phyloP scores from a whole-genome alignment of 1,140 invertebrate genomes.

The Holcopasites calliopsidis region DNA sequence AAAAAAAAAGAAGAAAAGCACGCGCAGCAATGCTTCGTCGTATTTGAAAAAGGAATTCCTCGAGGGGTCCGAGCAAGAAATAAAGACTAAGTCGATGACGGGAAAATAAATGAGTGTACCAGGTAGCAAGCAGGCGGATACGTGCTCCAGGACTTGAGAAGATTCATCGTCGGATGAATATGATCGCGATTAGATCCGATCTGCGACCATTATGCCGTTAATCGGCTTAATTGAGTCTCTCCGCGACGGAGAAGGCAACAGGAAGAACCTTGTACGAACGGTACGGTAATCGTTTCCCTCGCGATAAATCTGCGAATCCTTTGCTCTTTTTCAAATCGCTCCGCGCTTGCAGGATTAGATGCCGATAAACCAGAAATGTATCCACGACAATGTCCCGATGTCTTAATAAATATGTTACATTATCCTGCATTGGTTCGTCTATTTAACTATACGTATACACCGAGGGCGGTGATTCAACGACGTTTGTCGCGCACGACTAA shows the following conservation, averaged over 20 bases:
- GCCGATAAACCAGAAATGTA: no score
- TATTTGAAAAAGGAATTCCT: background rate
- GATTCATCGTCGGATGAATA: constrained; percentile 32
- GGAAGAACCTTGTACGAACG: constrained; percentile 1
- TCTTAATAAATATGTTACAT: background rate
- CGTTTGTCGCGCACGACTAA: constrained; percentile 79
- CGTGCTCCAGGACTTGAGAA: constrained; percentile 19
- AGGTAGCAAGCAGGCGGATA: constrained; percentile 38
- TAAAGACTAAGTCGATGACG: constrained; percentile 64
- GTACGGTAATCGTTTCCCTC: constrained; percentile 1
- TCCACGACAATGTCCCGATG: no score
- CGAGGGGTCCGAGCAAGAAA: constrained; percentile 55
- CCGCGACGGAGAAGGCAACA: background rate
- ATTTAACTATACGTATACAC: constrained; percentile 19
- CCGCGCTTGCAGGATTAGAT: no score
- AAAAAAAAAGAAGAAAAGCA: no score
- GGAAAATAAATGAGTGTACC: constrained; percentile 69
- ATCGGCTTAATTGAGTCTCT: constrained; percentile 34
- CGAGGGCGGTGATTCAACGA: constrained; percentile 62
- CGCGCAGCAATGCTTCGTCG: no score
- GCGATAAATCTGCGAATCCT: background rate
- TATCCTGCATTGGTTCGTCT: background rate
- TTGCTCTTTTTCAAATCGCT: no score
- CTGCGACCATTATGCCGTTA: constrained; percentile 27
- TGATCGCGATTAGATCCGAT: constrained; percentile 47